These are phyloP conservation scores for Parotocinclus haroldoi DNA, from an alignment of 2,797 vertebrate species.

Conservation along the genomic window DNA sequence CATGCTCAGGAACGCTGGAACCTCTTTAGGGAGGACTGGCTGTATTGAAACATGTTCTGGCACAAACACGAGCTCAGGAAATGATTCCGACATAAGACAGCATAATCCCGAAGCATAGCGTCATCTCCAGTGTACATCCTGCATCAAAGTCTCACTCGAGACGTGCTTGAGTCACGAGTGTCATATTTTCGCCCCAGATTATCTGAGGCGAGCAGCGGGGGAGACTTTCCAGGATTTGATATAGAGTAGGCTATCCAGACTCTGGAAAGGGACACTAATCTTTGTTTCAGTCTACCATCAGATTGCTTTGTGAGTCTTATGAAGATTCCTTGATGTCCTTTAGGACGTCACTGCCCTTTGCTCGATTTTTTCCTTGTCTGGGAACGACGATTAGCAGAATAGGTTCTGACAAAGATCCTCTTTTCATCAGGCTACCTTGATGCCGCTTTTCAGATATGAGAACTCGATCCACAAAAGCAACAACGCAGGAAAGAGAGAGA, in stretches of 20 bases:
- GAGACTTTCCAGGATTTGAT: constrained; percentile 10
- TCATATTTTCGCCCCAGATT: constrained; percentile 56
- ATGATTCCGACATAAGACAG: constrained; percentile 36
- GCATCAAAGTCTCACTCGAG: constrained; percentile 57
- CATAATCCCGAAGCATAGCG: constrained; percentile 41
- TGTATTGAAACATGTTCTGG: not conserved
- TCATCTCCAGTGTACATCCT: constrained; percentile 55
- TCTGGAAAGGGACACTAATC: not conserved
- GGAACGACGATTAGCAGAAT: constrained; percentile 36
- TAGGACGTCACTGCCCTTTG: constrained; percentile 6
- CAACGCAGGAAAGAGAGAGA: constrained; percentile 23
- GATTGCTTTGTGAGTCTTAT: constrained; percentile 7
- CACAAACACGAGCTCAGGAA: constrained; percentile 45
- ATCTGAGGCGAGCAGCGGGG: constrained; percentile 50
- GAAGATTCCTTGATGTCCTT: constrained; percentile 25
- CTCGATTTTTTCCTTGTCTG: constrained; percentile 29
- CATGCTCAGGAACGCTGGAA: constrained; percentile 45
- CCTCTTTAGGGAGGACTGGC: constrained; percentile 53
- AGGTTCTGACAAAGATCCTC: constrained; percentile 44
- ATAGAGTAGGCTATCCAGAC: constrained; percentile 1
- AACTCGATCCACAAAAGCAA: constrained; percentile 25
- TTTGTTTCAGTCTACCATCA: constrained; percentile 6
- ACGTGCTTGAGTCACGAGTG: constrained; percentile 55
- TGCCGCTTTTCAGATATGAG: constrained; percentile 50
- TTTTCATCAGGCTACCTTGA: constrained; percentile 44